These are phyloP conservation scores for Synanthedon formicaeformis DNA, from an alignment of 2,888 invertebrate genomes.

Conservation along the genomic window DNA sequence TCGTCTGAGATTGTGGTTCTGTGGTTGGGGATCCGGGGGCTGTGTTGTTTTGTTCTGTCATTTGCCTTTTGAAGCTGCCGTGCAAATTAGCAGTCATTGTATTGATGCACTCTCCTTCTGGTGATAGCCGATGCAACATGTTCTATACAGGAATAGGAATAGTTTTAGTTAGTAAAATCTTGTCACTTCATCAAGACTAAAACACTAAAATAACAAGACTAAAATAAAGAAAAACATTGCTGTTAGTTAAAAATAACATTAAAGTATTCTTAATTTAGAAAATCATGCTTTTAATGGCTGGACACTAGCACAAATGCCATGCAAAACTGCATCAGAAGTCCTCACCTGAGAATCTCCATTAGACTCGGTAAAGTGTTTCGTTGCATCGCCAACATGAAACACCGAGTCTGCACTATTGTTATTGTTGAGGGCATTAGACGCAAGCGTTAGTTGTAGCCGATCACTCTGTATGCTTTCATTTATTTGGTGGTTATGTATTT, in stretches of 20 bases:
- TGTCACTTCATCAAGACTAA: conserved; percentile 1
- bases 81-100: conserved; percentile 75
- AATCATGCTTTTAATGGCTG: conserved; percentile 1
- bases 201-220: conserved; percentile 1
- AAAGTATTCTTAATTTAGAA: conserved; percentile 2
- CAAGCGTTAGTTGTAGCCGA: conserved; percentile 66
- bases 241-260: conserved; percentile 2
- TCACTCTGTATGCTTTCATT: conserved; percentile 60
- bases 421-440: conserved; percentile 61
- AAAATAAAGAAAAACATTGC: conserved; percentile 1
- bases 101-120: conserved; percentile 75
- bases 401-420: conserved; percentile 46
- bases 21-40: conserved; percentile 50
- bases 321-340: conserved; percentile 5
- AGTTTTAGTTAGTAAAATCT: conserved; percentile 27
- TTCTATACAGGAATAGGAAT: conserved; percentile 69
- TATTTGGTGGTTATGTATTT: conserved; percentile 66
- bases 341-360: conserved; percentile 60
- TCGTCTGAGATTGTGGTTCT: conserved; percentile 51
- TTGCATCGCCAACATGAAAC: conserved; percentile 42
- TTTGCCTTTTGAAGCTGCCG: conserved; percentile 74
- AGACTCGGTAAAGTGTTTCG: conserved; percentile 40
- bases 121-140: conserved; percentile 77
- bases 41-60: conserved; percentile 52
- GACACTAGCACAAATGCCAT: conserved; percentile 5